A percentile compares a stretch with the other conserved stretches of the same genome.
phyloP scores from a whole-genome alignment of 2,113 vertebrate genomes.

The Eretmochelys imbricata region DNA sequence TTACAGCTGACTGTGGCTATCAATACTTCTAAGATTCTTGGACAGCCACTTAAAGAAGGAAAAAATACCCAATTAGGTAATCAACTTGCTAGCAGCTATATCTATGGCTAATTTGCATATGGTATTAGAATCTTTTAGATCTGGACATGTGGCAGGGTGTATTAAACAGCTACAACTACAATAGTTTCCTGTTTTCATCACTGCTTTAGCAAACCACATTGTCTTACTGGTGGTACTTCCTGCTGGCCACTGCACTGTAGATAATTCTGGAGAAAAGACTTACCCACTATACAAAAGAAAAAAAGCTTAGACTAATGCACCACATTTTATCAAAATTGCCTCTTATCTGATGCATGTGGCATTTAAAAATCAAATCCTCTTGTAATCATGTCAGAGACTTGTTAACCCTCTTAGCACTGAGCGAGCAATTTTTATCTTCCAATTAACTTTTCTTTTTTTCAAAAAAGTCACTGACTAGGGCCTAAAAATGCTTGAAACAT shows the following conservation, averaged over 20 bases:
- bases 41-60: neutral
- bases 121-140: slow-evolving; percentile 66
- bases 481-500: slow-evolving; percentile 61
- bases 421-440: slow-evolving; percentile 73
- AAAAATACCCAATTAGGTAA: slow-evolving; percentile 45
- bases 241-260: slow-evolving; percentile 81
- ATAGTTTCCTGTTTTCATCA: slow-evolving; percentile 72
- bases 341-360: slow-evolving; percentile 80
- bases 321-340: slow-evolving; percentile 71
- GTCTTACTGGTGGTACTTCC: slow-evolving; percentile 68
- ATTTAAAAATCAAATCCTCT: slow-evolving; percentile 72
- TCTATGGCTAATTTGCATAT: slow-evolving; percentile 43
- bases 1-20: slow-evolving; percentile 49
- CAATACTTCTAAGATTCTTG: slow-evolving; percentile 22
- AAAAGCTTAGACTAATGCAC: slow-evolving; percentile 63
- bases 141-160: slow-evolving; percentile 63
- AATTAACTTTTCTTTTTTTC: slow-evolving; percentile 24
- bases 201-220: slow-evolving; percentile 77
- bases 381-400: slow-evolving; percentile 58
- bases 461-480: slow-evolving; percentile 56
- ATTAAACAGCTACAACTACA: slow-evolving; percentile 63
- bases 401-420: slow-evolving; percentile 78
- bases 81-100: slow-evolving; percentile 73
- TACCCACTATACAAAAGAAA: slow-evolving; percentile 15
- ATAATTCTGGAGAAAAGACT: slow-evolving; percentile 69